Evolutionary conservation across 2,113 vertebrate species (phyloP).

Genomic region (Beaufortia kweichowensis): DNA sequence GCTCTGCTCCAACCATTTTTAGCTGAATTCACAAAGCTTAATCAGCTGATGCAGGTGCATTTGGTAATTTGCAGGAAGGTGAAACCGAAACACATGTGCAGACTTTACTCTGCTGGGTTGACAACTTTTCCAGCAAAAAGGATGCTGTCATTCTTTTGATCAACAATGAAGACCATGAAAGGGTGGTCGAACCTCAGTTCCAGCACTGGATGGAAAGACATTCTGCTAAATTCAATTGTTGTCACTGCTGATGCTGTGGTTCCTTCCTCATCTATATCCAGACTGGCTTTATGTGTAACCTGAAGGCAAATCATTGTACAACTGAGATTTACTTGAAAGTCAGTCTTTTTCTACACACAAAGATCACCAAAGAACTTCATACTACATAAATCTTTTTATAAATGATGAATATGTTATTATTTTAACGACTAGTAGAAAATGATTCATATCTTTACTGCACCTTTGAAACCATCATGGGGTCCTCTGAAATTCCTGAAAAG

Average conservation of each 20-base stretch:
- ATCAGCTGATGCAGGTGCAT: background rate
- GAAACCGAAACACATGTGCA: background rate
- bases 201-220: background rate
- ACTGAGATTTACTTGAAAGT: too few relatives aligned
- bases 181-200: conserved; percentile 68
- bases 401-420: too few relatives aligned
- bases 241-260: conserved; percentile 70
- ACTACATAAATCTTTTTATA: too few relatives aligned
- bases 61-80: background rate
- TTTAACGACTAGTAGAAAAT: too few relatives aligned
- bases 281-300: conserved; percentile 67
- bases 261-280: conserved; percentile 75
- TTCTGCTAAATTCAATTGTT: conserved; percentile 31
- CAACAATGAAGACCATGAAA: conserved; percentile 70
- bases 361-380: too few relatives aligned
- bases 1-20: background rate
- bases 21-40: background rate
- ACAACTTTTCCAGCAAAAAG: conserved; percentile 75
- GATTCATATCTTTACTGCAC: conserved; percentile 61
- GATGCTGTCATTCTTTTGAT: conserved; percentile 60
- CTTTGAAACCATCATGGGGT: conserved; percentile 64
- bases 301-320: background rate
- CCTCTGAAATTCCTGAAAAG: conserved; percentile 76
- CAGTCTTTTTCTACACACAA: too few relatives aligned
- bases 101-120: conserved; percentile 61